A percentile compares a stretch with the other conserved stretches of the same genome.
Evolutionary conservation across 1,140 invertebrate species (phyloP).

Genomic region (Bombyx mori): ASM3026992v2 NC_085131.1:1640001-1640500

Average conservation of each 20-base stretch:
- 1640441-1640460: too few relatives aligned
- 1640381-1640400: constrained; percentile 49
- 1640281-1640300: constrained; percentile 62
- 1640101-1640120: too few relatives aligned
- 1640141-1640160: constrained; percentile 67
- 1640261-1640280: constrained; percentile 53
- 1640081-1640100: too few relatives aligned
- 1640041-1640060: too few relatives aligned
- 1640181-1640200: constrained; percentile 18
- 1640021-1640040: too few relatives aligned
- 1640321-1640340: constrained; percentile 65
- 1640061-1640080: too few relatives aligned
- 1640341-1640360: constrained; percentile 56
- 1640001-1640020: too few relatives aligned
- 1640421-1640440: too few relatives aligned
- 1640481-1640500: too few relatives aligned
- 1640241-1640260: neutral
- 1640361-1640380: constrained; percentile 69
- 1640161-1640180: constrained; percentile 61
- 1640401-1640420: neutral
- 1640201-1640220: constrained; percentile 14
- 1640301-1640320: constrained; percentile 23
- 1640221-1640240: neutral
- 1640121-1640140: constrained; percentile 23
- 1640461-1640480: too few relatives aligned